Evolutionary conservation across 2,888 invertebrate species (phyloP).

Genomic region (Zhuqinia jingwanae): DNA sequence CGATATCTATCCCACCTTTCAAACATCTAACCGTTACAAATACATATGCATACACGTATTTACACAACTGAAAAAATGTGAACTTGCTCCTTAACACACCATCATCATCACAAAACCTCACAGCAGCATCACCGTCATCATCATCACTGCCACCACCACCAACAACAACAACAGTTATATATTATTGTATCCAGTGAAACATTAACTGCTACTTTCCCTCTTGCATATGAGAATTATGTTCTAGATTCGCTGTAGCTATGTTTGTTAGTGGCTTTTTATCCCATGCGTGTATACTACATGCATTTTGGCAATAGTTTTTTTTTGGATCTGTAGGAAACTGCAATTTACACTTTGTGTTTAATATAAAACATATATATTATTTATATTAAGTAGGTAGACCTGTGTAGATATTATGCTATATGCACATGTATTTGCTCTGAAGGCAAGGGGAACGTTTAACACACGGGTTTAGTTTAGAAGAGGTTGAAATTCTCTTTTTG

Average conservation of each 20-base stretch:
- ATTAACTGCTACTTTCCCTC: no score
- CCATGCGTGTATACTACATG: no score
- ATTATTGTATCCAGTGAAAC: no score
- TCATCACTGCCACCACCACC: neutral
- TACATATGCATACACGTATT: neutral
- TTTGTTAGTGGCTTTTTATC: no score
- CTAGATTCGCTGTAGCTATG: no score
- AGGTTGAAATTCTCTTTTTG: neutral
- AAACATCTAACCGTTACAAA: neutral
- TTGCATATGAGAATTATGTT: no score
- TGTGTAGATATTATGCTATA: neutral
- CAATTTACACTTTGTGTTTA: neutral
- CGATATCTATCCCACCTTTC: slow-evolving; percentile 38
- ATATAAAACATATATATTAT: neutral
- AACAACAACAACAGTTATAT: no score
- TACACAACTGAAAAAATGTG: no score
- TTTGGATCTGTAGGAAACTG: neutral
- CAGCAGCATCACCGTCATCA: neutral
- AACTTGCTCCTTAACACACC: no score
- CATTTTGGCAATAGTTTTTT: neutral
- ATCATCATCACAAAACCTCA: no score
- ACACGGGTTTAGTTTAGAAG: neutral
- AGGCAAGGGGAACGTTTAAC: neutral
- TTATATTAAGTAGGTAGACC: neutral
- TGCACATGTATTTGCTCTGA: neutral